Conservation (phyloP, 1,140 invertebrate genomes). For the Orchestia grillus region DNA sequence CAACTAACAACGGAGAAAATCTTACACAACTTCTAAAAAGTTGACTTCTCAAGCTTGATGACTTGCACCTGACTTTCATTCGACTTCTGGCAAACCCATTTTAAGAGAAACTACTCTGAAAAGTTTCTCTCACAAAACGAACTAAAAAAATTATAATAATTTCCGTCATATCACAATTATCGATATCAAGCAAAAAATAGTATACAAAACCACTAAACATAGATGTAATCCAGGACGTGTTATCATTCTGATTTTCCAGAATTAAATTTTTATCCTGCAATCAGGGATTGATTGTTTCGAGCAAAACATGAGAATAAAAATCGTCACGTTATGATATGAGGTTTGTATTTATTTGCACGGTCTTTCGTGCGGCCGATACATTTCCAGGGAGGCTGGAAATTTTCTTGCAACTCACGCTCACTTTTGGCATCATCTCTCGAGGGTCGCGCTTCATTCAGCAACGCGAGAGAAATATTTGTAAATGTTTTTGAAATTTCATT, state of each 20-base stretch:
- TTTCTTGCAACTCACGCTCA: constrained; percentile 24
- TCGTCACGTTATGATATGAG: neutral
- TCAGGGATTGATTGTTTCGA: neutral
- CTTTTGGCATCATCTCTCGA: constrained; percentile 42
- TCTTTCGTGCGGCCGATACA: neutral
- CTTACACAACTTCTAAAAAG: too few relatives aligned
- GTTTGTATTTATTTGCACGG: neutral
- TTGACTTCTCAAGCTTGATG: neutral
- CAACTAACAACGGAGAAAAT: neutral
- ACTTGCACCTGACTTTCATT: neutral
- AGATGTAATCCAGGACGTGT: neutral
- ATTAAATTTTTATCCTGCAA: neutral
- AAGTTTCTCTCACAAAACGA: neutral
- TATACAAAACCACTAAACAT: neutral
- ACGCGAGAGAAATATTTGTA: constrained; percentile 12
- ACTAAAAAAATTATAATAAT: neutral
- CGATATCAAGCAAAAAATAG: neutral
- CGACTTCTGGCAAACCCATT: neutral
- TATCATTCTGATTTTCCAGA: neutral
- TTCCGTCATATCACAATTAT: neutral
- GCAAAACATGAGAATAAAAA: neutral
- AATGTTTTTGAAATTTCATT: constrained; percentile 48
- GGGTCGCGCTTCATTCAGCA: constrained; percentile 23
- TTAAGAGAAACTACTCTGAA: neutral
- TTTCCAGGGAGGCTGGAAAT: neutral